Evolutionary conservation across 2,113 vertebrate genomes (phyloP), one percentile per base, ranked within the genome.

Genomic region (Zosterops lateralis): DNA sequence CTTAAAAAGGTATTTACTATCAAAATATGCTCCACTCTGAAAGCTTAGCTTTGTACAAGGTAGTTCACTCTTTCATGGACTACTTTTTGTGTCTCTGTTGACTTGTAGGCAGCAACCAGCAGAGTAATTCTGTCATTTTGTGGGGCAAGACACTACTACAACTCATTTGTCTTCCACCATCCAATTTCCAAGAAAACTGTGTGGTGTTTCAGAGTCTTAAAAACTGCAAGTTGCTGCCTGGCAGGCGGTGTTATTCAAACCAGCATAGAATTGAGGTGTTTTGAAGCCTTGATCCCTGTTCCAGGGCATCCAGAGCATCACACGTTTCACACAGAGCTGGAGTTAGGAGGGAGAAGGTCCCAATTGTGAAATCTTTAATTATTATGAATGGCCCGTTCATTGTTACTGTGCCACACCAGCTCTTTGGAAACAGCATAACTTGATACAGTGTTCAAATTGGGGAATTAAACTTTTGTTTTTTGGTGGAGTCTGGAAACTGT

Each of bases 81-180:
- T 4, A 3, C 7, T 34, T 79, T 31, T 38, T 47, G 4, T 66
- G 26, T 74, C 15, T 44, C 64, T 83, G 8, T 21, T 92, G 83
- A 25, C 34, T 26, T 13, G 26, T 16, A 32, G 34, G 31, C 14
- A 10, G 1, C 12, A 58, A 12, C 8, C 15, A n/a, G 31, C 2
- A 3, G 19, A 34, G 21, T 51, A 17, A 19, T 47, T 19, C 26
- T 56, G 32, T 34, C 6, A 1, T 31, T 71, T 21, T 0, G 0
- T 2, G 3, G 6, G 3, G 5, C 6, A 47, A 16, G 40, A 54
- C 22, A 3, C n/a, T 38, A 8, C 3, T 3, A 6, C 7, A 17
- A 22, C 31, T 74, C 24, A 7, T 56, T 56, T 58, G 10, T 68
- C 54, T 65, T 75, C 32, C 11, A 2, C 67, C 20, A 6, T 78